These are phyloP conservation scores for Megaceryle torquata DNA, from an alignment of 2,113 vertebrate genomes.

Conservation along the genomic window DNA sequence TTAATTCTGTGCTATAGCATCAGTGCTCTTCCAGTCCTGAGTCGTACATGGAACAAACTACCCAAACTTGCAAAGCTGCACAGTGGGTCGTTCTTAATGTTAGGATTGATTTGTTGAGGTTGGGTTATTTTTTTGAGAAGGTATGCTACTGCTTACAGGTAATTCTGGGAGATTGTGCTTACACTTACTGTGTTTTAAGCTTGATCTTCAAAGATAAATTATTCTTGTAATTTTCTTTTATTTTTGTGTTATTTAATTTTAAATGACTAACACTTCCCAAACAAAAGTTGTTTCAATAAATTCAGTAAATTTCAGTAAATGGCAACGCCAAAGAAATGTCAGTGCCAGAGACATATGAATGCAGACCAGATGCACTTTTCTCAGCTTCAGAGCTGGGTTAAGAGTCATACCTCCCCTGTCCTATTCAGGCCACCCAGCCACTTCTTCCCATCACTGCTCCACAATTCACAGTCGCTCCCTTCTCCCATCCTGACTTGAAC, in stretches of 20 bases:
- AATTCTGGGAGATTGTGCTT: background rate
- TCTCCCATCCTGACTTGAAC: background rate
- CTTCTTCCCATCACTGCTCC: background rate
- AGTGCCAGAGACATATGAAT: background rate
- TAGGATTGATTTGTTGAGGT: background rate
- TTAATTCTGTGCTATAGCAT: background rate
- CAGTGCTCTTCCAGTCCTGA: background rate
- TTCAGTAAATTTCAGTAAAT: background rate
- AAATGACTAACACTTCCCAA: background rate
- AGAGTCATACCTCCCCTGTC: background rate
- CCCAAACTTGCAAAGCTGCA: background rate
- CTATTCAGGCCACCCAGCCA: background rate
- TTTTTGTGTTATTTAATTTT: background rate
- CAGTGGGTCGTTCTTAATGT: background rate
- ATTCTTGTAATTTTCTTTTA: background rate
- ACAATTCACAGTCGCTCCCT: background rate
- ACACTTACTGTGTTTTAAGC: background rate
- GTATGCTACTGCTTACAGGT: background rate
- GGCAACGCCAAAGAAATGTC: background rate
- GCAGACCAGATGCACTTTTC: background rate
- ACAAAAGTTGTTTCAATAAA: background rate
- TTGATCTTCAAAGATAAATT: background rate
- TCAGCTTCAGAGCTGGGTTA: background rate
- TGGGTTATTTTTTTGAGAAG: background rate
- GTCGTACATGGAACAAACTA: conserved; percentile 3